Evolutionary conservation across 2,113 vertebrate species (phyloP).

Genomic region (Australoheros scitulus): DNA sequence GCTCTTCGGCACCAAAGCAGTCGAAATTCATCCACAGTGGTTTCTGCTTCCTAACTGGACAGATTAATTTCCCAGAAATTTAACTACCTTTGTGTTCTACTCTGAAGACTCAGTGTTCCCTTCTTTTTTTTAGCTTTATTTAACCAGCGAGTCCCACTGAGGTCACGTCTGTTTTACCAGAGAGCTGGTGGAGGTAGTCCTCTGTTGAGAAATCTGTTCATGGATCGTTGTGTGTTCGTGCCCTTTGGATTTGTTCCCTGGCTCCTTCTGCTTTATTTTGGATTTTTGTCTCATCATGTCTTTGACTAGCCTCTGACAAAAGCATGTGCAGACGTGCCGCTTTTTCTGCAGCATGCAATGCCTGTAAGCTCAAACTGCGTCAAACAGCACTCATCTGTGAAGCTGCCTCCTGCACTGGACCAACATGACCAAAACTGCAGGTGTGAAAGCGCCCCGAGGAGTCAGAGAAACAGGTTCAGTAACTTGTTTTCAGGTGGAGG

Average conservation of each 20-base stretch:
- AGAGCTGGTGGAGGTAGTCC: background rate
- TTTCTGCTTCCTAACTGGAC: background rate
- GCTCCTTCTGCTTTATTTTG: background rate
- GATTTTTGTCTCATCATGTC: background rate
- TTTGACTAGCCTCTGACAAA: background rate
- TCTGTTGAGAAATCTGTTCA: background rate
- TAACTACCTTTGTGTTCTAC: background rate
- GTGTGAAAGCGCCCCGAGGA: background rate
- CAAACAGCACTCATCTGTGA: accelerated
- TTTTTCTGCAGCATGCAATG: background rate
- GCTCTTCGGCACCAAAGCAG: background rate
- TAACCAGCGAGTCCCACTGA: background rate
- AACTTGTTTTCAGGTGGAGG: background rate
- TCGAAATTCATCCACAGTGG: background rate
- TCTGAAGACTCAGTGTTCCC: background rate
- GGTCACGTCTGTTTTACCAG: background rate
- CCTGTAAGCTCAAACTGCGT: background rate
- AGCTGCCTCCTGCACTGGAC: background rate
- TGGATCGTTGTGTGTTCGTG: too few species aligned
- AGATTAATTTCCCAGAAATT: background rate
- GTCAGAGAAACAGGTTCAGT: background rate
- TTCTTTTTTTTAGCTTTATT: background rate
- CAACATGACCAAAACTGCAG: accelerated
- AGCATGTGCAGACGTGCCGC: background rate
- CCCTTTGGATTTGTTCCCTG: background rate